Evolutionary conservation across 2,113 vertebrate species (phyloP), one percentile per base, ranked within the genome.

Genomic region (Bujurquina vittata): DNA sequence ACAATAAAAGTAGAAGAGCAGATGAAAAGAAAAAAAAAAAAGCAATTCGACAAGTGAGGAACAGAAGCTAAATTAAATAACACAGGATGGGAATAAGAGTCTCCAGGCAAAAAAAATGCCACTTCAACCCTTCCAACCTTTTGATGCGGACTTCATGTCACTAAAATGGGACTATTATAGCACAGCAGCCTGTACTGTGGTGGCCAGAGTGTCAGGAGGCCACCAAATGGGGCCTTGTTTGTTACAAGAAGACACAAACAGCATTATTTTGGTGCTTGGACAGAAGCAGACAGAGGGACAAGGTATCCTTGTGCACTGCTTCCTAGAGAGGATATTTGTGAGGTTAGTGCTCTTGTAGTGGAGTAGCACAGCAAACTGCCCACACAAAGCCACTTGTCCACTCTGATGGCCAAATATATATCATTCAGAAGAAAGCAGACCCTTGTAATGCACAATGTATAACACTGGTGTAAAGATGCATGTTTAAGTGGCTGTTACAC

Each of bases 161-260:
- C 46, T 67, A 4, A 49, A 67, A 49, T 67, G 22, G 0, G 0
- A 0, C 40, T 67, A 26, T 46, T 67, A 46, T 26, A 26, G 22
- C 14, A 11, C 15, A 46, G 40, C 22, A 26, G 23, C 40, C 40
- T 10, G 46, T 15, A 29, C 15, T 69, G 23, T 49, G 22, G 40
- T 29, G 5, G 1, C 3, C 65, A 29, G 23, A 49, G 23, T 49
- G 46, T 49, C 23, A 69, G 4, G 0, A 29, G 9, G 5, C 23
- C 40, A 49, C 15, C 22, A 69, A 69, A 69, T 40, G 23, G 46
- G 23, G 0, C 23, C 26, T 69, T 49, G 11, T 43, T 14, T 69
- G 46, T 49, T 49, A 69, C 15, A 49, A 69, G 9, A 23, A 69
- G 23, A 69, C 63, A 20, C 40, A 49, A 49, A 17, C 46, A 49